Base-by-base conservation (phyloP, 2,888 invertebrate genomes). In the Brachylomia viminalis region DNA sequence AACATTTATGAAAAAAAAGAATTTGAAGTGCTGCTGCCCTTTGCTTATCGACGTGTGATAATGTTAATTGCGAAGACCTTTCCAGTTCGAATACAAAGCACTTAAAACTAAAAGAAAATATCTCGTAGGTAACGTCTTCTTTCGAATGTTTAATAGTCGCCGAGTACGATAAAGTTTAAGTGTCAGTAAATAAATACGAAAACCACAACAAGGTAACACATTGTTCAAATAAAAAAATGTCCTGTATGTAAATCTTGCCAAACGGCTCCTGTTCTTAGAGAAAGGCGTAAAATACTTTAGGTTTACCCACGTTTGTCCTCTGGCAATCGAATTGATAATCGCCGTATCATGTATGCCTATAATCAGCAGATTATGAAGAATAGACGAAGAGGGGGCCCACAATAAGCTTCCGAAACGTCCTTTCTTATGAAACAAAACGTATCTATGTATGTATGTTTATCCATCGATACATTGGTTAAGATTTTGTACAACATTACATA, bases 61-160 rank as follows among this genome's bases (percentile, higher is more conserved):
- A 49, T 61, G n/a, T 42, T 30, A 49, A 74, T 73, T 73, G 49
- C 30, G 30, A n/a, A 59, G 38, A 27, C 72, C 23, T 30, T 47
- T 49, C 17, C 8, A 42, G 42, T 73, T 49, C 2, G 11, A 71
- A 33, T n/a, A 17, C 56, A 58, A n/a, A 23, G 15, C 56, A 23
- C 56, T 56, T 67, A 33, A 52, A 67, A 17, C 30, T 67, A 33
- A n/a, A 67, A 33, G 4, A 20, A n/a, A 67, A 67, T 38, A 23
- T n/a, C n/a, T 66, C 23, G 27, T 27, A 33, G 33, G 33, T 66
- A 49, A 33, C 49, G n/a, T 33, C 49, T 49, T 33, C n/a, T 17
- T 67, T n/a, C 8, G 27, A 15, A 45, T 27, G 1, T 47, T 23
- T 8, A 47, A 15, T 65, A 20, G 13, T 45, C 5, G n/a, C 15